phyloP scores from a whole-genome alignment of 1,140 invertebrate genomes.

The Pseudomyrmex cubaensis region DNA sequence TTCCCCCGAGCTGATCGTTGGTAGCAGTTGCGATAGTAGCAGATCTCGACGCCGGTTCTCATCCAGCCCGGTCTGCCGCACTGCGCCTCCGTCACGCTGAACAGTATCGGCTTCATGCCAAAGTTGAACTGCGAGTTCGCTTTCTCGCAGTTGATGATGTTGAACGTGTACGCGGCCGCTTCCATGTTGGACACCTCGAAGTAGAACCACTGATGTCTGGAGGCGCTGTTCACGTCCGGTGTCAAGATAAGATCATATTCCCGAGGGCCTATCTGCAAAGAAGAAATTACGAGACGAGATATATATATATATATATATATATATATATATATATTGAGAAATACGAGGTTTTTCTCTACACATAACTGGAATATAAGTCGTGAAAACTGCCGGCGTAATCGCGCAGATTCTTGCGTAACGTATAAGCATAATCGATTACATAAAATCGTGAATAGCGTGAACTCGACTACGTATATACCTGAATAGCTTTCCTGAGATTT shows the following conservation, averaged over 20 bases:
- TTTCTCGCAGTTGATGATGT: slow-evolving; percentile 97
- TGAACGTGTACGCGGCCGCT: slow-evolving; percentile 92
- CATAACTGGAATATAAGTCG: too few relatives aligned
- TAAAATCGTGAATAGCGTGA: not conserved
- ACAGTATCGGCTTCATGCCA: slow-evolving; percentile 97
- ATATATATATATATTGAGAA: too few relatives aligned
- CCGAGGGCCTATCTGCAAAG: slow-evolving; percentile 87
- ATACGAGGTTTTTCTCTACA: too few relatives aligned
- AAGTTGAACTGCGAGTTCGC: slow-evolving; percentile 95
- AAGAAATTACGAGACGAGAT: slow-evolving; percentile 38
- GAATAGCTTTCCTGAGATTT: slow-evolving; percentile 94
- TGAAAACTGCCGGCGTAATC: not conserved
- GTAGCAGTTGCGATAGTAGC: slow-evolving; percentile 92
- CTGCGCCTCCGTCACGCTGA: slow-evolving; percentile 91
- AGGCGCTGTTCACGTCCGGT: slow-evolving; percentile 93
- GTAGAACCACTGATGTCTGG: slow-evolving; percentile 97
- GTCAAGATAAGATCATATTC: slow-evolving; percentile 95
- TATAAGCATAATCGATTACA: slow-evolving; percentile 21
- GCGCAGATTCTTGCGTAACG: slow-evolving; percentile 9
- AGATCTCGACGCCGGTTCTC: slow-evolving; percentile 91
- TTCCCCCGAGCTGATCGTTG: slow-evolving; percentile 86
- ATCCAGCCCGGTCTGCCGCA: slow-evolving; percentile 90
- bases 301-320: too few relatives aligned
- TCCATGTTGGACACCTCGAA: slow-evolving; percentile 95
- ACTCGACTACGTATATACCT: slow-evolving; percentile 85